phyloP scores from a whole-genome alignment of 2,113 vertebrate species.

The Leucopternis melanops region DNA sequence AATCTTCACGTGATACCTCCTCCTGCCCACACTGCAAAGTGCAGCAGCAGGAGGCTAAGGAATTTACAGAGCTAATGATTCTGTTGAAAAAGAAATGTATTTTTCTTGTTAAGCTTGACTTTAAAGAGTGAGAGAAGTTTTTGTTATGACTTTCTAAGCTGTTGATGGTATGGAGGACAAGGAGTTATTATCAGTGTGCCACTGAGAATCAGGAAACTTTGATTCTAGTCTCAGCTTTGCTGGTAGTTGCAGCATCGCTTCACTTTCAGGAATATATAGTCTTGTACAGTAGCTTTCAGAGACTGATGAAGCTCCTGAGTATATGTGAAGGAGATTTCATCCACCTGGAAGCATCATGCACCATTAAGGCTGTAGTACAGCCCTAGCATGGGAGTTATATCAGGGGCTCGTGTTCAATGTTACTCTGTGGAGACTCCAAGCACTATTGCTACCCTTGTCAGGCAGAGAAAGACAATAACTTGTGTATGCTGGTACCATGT shows the following conservation, averaged over 20 bases:
- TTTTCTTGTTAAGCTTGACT: not conserved
- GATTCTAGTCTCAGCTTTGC: not conserved
- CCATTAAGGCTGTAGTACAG: not conserved
- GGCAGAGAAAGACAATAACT: not conserved
- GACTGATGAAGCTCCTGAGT: not conserved
- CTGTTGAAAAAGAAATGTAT: not conserved
- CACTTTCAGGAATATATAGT: not conserved
- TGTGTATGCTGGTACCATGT: not conserved
- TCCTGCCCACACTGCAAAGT: not conserved
- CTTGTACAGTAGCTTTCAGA: not conserved
- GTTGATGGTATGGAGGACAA: not conserved
- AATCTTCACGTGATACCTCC: not conserved
- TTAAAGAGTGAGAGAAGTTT: not conserved
- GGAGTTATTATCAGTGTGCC: not conserved
- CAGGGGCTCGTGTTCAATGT: not conserved
- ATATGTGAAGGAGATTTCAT: not conserved
- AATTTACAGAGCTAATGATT: not conserved
- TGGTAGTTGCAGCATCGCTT: not conserved
- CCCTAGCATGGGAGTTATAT: not conserved
- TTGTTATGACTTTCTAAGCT: not conserved
- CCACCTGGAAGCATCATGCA: not conserved
- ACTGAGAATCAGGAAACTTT: not conserved
- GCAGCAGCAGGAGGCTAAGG: not conserved
- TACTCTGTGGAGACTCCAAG: not conserved
- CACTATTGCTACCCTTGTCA: not conserved